Conservation (phyloP, 2,888 invertebrate genomes). For the Acrobasis repandana region DNA sequence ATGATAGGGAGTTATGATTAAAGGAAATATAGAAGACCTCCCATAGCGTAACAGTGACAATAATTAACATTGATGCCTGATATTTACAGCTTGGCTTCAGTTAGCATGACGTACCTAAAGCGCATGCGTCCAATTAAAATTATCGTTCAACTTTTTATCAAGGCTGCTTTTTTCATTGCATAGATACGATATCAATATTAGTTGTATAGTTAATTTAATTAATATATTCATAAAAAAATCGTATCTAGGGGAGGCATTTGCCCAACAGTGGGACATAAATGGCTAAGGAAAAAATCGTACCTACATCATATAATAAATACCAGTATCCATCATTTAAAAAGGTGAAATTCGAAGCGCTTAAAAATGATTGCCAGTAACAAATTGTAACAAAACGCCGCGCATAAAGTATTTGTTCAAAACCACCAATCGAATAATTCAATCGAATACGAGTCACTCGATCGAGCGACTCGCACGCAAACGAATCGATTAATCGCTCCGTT, state of each 20-base stretch:
- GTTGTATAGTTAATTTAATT: slow-evolving; percentile 1
- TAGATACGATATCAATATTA: slow-evolving; percentile 13
- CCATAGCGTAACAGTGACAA: slow-evolving; percentile 43
- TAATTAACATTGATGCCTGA: slow-evolving; percentile 32
- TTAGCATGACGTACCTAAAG: slow-evolving; percentile 23
- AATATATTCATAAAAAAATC: slow-evolving; percentile 1
- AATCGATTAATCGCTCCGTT: slow-evolving; percentile 80
- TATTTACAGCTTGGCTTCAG: slow-evolving; percentile 24
- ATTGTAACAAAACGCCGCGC: slow-evolving; percentile 40
- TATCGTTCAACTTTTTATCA: slow-evolving; percentile 19
- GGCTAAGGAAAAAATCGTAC: background rate
- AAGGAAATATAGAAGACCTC: slow-evolving; percentile 45
- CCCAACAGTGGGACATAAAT: too few relatives aligned
- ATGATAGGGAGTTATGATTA: slow-evolving; percentile 36
- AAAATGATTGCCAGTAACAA: slow-evolving; percentile 27
- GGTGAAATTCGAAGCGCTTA: background rate
- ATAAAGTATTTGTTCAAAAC: slow-evolving; percentile 57
- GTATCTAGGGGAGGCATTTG: too few relatives aligned
- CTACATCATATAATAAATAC: background rate
- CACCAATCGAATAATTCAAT: slow-evolving; percentile 62
- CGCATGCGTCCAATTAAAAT: slow-evolving; percentile 26
- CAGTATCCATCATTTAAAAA: background rate
- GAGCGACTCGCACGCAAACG: slow-evolving; percentile 72
- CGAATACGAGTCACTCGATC: slow-evolving; percentile 55
- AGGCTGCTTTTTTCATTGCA: slow-evolving; percentile 10